Evolutionary conservation across 2,888 invertebrate species (phyloP).

Genomic region (Anorthoa munda): DNA sequence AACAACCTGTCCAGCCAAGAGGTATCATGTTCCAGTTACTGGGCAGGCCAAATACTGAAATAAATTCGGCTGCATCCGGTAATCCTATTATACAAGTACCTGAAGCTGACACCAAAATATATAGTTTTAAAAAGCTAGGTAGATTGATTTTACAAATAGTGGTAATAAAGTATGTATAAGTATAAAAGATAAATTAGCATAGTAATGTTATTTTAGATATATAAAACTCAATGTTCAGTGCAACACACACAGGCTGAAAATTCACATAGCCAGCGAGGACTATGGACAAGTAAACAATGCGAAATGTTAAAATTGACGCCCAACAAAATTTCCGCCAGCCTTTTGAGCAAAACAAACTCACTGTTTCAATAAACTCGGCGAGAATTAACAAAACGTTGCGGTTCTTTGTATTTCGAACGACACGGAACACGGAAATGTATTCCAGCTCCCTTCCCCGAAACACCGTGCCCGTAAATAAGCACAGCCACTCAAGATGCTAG

Average conservation of each 20-base stretch:
- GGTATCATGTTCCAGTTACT: no score
- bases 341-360: slow-evolving; percentile 40
- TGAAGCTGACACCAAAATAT: background rate
- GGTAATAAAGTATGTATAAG: background rate
- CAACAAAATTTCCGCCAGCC: slow-evolving; percentile 19
- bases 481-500: slow-evolving; percentile 63
- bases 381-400: slow-evolving; percentile 44
- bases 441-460: slow-evolving; percentile 44
- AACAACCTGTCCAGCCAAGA: no score
- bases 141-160: background rate
- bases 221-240: background rate
- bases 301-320: slow-evolving; percentile 25
- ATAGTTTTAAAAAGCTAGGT: background rate
- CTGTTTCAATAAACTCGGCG: slow-evolving; percentile 50
- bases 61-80: background rate
- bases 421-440: slow-evolving; percentile 51
- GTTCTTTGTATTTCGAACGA: slow-evolving; percentile 47
- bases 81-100: background rate
- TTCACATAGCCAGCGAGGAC: background rate
- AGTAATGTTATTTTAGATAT: background rate
- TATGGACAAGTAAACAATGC: slow-evolving; percentile 6
- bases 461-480: slow-evolving; percentile 57
- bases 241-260: background rate
- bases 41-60: background rate
- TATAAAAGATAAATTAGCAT: background rate